Conservation (phyloP, 2,113 vertebrate genomes). For the Pitta sordida region DNA sequence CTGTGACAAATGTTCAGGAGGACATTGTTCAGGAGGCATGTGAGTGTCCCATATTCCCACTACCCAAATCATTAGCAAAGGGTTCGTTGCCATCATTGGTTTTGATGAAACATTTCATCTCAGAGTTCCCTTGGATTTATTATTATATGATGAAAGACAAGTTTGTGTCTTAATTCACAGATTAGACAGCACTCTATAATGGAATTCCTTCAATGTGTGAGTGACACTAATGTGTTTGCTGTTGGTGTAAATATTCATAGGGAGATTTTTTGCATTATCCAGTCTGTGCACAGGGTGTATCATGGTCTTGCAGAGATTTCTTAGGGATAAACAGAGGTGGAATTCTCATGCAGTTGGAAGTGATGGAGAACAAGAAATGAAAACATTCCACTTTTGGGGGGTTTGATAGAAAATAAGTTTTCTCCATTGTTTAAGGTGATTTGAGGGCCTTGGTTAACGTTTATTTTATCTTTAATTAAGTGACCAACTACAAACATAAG, state of each 20-base stretch:
- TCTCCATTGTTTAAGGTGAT: background rate
- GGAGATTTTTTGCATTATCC: background rate
- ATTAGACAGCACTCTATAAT: background rate
- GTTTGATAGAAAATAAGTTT: background rate
- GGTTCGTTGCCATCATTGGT: background rate
- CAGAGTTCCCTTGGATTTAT: constrained; percentile 12
- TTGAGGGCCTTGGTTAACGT: background rate
- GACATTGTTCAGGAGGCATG: background rate
- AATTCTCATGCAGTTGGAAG: background rate
- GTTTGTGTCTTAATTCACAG: constrained; percentile 20
- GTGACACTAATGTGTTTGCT: background rate
- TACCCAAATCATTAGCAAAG: background rate
- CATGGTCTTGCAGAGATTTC: constrained; percentile 7
- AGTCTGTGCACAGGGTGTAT: background rate
- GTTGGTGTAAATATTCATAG: constrained; percentile 42
- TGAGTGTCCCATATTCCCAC: background rate
- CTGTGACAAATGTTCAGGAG: background rate
- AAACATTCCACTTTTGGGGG: background rate
- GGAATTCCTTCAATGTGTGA: background rate
- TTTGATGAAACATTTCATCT: constrained; percentile 10
- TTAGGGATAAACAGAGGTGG: background rate
- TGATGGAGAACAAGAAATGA: background rate
- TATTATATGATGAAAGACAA: background rate
- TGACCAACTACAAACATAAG: background rate
- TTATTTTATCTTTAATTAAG: background rate